These are phyloP conservation scores for Babylonia areolata DNA, from an alignment of 1,140 invertebrate genomes.

Conservation along the genomic window DNA sequence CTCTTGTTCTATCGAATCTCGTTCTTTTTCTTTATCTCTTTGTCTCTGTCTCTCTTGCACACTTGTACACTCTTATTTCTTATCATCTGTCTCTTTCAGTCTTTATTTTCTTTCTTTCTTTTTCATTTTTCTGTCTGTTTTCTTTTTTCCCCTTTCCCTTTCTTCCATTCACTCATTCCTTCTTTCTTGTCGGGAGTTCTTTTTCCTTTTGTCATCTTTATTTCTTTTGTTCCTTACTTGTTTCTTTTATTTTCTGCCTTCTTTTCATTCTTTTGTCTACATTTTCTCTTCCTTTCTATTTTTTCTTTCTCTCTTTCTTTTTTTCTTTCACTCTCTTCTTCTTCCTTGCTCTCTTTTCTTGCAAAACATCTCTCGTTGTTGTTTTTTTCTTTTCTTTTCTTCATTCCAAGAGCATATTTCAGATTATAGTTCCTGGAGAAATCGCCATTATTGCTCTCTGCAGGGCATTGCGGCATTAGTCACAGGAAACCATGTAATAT, in stretches of 20 bases:
- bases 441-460: no score
- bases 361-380: not conserved
- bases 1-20: no score
- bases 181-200: not conserved
- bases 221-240: not conserved
- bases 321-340: not conserved
- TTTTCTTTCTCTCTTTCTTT: not conserved
- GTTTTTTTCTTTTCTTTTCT: not conserved
- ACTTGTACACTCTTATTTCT: not conserved
- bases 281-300: not conserved
- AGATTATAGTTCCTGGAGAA: no score
- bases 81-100: slow-evolving; percentile 11
- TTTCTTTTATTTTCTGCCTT: not conserved
- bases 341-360: not conserved
- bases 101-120: not conserved
- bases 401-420: no score
- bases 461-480: no score
- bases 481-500: no score
- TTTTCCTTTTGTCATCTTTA: not conserved
- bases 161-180: not conserved
- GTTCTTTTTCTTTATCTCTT: no score
- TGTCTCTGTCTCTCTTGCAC: not conserved
- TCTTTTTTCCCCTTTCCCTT: not conserved
- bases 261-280: not conserved
- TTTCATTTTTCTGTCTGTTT: not conserved